Evolutionary conservation across 2,888 invertebrate genomes (phyloP), one percentile per base, ranked within the genome.

Genomic region (Oligia latruncula): DNA sequence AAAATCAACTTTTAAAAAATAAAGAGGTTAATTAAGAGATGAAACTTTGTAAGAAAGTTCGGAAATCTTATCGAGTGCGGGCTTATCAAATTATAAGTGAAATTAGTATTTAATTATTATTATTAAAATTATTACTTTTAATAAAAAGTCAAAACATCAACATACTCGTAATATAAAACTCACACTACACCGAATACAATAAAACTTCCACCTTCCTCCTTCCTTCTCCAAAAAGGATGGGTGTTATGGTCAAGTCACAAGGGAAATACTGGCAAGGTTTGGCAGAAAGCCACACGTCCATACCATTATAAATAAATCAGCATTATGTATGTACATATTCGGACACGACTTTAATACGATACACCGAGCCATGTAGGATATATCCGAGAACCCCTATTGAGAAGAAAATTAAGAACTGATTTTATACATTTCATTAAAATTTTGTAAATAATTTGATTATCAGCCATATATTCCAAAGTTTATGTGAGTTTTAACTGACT

Each of bases 241-340:
- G 20, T 67, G 77, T 74, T 62, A 55, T 49, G 78, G 11, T 49
- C 2, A 55, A 77, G 46, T 35, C 58, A 46, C 78, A 43, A 58
- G 80, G 80, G 77, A 80, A 81, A 80, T 71, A 71, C 77, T 65
- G 40, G 68, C 52, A 15, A 66, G n/a, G 46, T 71, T 82, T 87
- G 87, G 89, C 82, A 80, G 13, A 58, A 62, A 8, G 87, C 89
- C 88, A 88, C 84, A 87, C 67, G 73, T 76, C 66, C 60, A 65
- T 55, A 4, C 71, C 64, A 78, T 79, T 72, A 76, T 67, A 80
- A 83, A 82, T 86, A 86, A 75, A 86, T 81, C 75, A 81, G 71
- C 67, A 65, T 64, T 73, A 81, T 83, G 80, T 73, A 81, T 83
- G 80, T 60, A 71, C 67, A 60, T 23, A 20, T 35, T 67, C 35